phyloP scores from a whole-genome alignment of 2,797 vertebrate species.

The Gymnodraco acuticeps region DNA sequence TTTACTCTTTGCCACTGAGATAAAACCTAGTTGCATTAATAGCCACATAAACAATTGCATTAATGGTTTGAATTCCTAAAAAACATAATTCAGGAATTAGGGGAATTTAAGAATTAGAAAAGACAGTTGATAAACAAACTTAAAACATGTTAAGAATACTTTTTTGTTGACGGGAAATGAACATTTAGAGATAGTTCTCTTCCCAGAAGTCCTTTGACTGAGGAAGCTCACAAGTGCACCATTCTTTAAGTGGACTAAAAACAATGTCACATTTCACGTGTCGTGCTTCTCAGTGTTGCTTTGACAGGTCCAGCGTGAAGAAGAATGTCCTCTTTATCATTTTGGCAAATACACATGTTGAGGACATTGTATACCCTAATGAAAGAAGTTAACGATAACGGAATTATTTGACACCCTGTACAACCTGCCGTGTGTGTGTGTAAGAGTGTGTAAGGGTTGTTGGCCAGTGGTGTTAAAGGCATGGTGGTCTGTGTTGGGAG shows the following conservation, averaged over 20 bases:
- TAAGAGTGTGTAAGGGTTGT: background rate
- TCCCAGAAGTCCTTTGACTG: constrained; percentile 37
- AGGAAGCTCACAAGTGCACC: constrained; percentile 14
- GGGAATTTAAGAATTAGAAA: background rate
- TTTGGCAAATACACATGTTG: constrained; percentile 63
- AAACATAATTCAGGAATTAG: too few species aligned
- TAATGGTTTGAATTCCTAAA: background rate
- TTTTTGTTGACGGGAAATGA: too few species aligned
- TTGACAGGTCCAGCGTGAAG: constrained; percentile 28
- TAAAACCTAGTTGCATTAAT: background rate
- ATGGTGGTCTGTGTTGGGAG: constrained; percentile 14
- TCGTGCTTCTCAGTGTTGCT: constrained; percentile 28
- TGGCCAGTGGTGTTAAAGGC: constrained; percentile 15
- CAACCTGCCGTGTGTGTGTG: constrained; percentile 31
- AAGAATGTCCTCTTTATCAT: constrained; percentile 62
- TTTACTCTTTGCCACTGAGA: background rate
- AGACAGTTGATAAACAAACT: background rate
- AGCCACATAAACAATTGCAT: background rate
- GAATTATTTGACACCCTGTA: constrained; percentile 56
- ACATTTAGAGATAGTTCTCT: background rate
- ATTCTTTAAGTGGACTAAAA: constrained; percentile 26
- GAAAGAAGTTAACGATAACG: constrained; percentile 66
- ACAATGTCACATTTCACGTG: constrained; percentile 40
- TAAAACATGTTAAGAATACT: too few species aligned
- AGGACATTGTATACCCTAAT: constrained; percentile 62